phyloP scores from a whole-genome alignment of 2,113 vertebrate species.

The Varanus salvator region DNA sequence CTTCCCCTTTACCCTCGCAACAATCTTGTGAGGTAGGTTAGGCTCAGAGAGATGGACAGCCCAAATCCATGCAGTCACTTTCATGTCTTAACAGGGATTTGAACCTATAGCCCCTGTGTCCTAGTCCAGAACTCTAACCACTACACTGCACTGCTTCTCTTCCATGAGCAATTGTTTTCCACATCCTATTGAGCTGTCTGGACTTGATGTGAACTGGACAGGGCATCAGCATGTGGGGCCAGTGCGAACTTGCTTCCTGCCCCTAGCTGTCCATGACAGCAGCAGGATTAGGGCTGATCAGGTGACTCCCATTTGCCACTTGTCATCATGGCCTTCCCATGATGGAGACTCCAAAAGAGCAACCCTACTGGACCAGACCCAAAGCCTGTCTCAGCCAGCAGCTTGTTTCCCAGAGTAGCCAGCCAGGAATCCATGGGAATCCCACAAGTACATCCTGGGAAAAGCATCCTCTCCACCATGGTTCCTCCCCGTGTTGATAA shows the following conservation, averaged over 20 bases:
- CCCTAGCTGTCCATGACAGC: background rate
- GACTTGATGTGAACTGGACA: background rate
- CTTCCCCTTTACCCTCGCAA: background rate
- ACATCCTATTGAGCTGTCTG: background rate
- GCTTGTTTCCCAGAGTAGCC: background rate
- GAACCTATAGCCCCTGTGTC: background rate
- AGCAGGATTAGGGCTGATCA: no score
- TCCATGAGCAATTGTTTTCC: background rate
- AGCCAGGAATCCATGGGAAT: background rate
- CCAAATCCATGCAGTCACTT: background rate
- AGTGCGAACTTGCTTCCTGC: background rate
- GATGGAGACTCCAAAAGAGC: background rate
- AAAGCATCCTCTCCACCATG: background rate
- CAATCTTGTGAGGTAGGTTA: background rate
- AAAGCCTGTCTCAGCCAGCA: background rate
- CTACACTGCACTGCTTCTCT: background rate
- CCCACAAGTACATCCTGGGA: background rate
- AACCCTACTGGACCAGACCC: background rate
- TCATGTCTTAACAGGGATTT: background rate
- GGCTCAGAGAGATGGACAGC: no score
- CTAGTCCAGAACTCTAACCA: background rate
- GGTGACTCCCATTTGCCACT: background rate
- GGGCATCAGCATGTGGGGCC: background rate
- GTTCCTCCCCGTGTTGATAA: background rate
- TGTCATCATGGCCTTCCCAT: background rate